phyloP scores from a whole-genome alignment of 2,797 vertebrate genomes.

The Lagocephalus sceleratus region DNA sequence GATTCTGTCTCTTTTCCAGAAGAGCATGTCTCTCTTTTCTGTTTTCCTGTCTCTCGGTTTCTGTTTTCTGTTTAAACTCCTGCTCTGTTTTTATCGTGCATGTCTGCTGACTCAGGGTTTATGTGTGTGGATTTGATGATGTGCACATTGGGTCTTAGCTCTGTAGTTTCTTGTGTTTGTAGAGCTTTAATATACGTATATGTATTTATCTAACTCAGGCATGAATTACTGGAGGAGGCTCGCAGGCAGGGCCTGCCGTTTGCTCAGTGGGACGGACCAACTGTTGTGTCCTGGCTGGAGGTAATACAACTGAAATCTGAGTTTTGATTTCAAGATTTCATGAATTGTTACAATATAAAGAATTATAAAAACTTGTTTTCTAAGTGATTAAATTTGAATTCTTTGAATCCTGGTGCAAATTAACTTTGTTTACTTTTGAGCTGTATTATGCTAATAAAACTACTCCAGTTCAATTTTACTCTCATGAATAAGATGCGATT shows the following conservation, averaged over 20 bases:
- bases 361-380: no score
- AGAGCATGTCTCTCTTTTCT: conserved; percentile 17
- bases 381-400: no score
- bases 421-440: no score
- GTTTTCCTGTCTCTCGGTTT: conserved; percentile 20
- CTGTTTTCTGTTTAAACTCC: conserved; percentile 45
- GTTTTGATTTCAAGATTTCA: no score
- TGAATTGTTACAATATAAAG: neutral
- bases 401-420: neutral
- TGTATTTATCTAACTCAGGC: conserved; percentile 68
- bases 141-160: conserved; percentile 8
- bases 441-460: no score
- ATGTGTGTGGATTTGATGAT: neutral
- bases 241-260: conserved; percentile 91
- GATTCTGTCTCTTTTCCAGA: conserved; percentile 4
- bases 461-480: no score
- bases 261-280: conserved; percentile 96
- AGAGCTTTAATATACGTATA: neutral
- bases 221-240: conserved; percentile 93
- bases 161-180: neutral
- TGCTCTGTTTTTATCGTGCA: conserved; percentile 42
- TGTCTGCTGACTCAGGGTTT: conserved; percentile 31
- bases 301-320: conserved; percentile 56
- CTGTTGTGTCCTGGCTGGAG: conserved; percentile 96
- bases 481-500: no score